Base-by-base conservation (phyloP, 1,140 invertebrate species). In the Halesus radiatus region DNA sequence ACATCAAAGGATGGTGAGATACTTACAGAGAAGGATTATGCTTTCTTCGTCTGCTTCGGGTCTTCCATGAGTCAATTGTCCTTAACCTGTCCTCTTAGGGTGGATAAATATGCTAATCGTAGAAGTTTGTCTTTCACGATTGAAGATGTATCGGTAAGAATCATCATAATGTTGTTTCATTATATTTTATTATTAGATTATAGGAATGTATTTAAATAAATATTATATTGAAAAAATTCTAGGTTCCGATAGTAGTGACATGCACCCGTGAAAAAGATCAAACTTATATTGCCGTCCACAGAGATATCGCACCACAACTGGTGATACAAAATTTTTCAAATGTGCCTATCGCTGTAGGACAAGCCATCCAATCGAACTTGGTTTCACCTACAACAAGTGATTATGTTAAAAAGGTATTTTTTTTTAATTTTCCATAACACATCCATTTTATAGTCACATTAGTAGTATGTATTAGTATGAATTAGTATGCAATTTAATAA, bases 301-400 rank as follows among this genome's bases (percentile, higher is more conserved):
- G 86, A 60, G 92, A 94, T 84, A 83, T 88, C 13, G 87, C 91
- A 85, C 93, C 93, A 20, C 91, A 92, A 79, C 80, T 93, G 16
- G 83, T 89, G 6, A 68, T 83, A 32, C 29, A 79, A 23, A 83
- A 83, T 45, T 87, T 81, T 53, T 20, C 79, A 13, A 73, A 76
- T 70, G 73, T 81, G n/a, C 3, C 64, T 13, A 78, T 81, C n/a
- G 76, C 79, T 5, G 70, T 81, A 29, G 78, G 74, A 50, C 80
- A 81, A 80, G 68, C 64, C 8, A 58, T 53, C 50, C 52, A 20
- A 20, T 8, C 16, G 15, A n/a, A 37, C 22, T 50, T 70, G 37
- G 3, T 18, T 23, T 70, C 66, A 64, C 22, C 26, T 20, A 7
- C 16, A n/a, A n/a, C 29, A 20, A 23, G 52, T 50, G 29, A 45